These are phyloP conservation scores for Trissolcus brochymenae DNA, from an alignment of 2,888 invertebrate species.

Conservation along the genomic window DNA sequence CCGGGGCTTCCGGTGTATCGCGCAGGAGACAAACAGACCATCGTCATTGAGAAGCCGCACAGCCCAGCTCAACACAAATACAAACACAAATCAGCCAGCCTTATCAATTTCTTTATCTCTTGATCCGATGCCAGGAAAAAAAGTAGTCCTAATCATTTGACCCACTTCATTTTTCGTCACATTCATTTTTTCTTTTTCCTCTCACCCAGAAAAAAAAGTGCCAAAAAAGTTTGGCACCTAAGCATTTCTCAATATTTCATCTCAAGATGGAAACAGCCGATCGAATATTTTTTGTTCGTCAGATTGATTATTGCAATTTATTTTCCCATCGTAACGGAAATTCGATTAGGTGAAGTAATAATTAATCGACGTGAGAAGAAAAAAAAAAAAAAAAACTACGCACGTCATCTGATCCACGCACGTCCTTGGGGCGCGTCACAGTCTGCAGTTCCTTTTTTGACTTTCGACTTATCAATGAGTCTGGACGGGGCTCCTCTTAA, in stretches of 20 bases:
- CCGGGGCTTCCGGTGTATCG: conserved; percentile 48
- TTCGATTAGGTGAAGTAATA: conserved; percentile 1
- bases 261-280: too few species aligned
- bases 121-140: too few species aligned
- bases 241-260: too few species aligned
- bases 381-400: conserved; percentile 31
- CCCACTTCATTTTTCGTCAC: background rate
- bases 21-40: conserved; percentile 18
- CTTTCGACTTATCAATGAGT: conserved; percentile 19
- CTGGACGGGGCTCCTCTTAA: conserved; percentile 23
- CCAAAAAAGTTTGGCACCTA: too few species aligned
- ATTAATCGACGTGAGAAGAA: conserved; percentile 33
- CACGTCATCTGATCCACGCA: conserved; percentile 32
- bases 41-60: conserved; percentile 34
- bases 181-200: too few species aligned
- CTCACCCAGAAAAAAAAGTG: too few species aligned
- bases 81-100: too few species aligned
- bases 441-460: conserved; percentile 42
- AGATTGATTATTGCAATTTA: too few species aligned
- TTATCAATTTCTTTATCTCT: too few species aligned
- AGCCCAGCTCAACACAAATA: background rate
- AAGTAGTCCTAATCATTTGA: background rate
- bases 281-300: too few species aligned
- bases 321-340: too few species aligned
- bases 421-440: conserved; percentile 25